Evolutionary conservation across 2,888 invertebrate genomes (phyloP), one percentile per base, ranked within the genome.

Genomic region (Prosapia bicincta): DNA sequence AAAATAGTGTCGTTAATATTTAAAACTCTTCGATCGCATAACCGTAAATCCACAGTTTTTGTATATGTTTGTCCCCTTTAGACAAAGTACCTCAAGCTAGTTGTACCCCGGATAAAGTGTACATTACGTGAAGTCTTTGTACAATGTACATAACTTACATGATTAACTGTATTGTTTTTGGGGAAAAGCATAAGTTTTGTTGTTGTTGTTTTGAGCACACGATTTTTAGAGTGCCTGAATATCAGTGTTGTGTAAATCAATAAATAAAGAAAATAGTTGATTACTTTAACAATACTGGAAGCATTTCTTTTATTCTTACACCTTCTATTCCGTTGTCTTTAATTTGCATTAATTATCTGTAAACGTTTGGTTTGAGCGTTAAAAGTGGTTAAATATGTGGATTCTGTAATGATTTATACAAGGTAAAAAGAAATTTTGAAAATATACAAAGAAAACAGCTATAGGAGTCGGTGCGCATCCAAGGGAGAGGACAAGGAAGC

Each of bases 211-310:
- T 78, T 77, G 79, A 76, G 78, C 78, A 78, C 78, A 76, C 67
- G 30, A 72, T 54, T 54, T 78, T 74, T 74, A 72, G 79, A 77
- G 78, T 78, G 78, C 77, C 79, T 79, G 77, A 76, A 74, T 66
- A 72, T 77, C 76, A 74, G 76, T 79, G 79, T 79, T 72, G 78
- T 76, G 76, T 77, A 78, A 75, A 78, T 79, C 77, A 79, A 78
- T 79, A 79, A 79, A 79, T 69, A 69, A 74, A 79, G 54, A 54
- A 76, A 75, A 26, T 75, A 79, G 78, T 79, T 78, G 78, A 78
- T 77, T 78, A 78, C 75, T 76, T 74, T 75, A 73, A 75, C 26
- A 66, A 72, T n/a, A 26, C n/a, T n/a, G n/a, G n/a, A n/a, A n/a
- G n/a, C n/a, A n/a, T n/a, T n/a, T n/a, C n/a, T n/a, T n/a, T n/a